These are phyloP conservation scores for Turnix velox DNA, from an alignment of 2,113 vertebrate genomes.

Conservation along the genomic window DNA sequence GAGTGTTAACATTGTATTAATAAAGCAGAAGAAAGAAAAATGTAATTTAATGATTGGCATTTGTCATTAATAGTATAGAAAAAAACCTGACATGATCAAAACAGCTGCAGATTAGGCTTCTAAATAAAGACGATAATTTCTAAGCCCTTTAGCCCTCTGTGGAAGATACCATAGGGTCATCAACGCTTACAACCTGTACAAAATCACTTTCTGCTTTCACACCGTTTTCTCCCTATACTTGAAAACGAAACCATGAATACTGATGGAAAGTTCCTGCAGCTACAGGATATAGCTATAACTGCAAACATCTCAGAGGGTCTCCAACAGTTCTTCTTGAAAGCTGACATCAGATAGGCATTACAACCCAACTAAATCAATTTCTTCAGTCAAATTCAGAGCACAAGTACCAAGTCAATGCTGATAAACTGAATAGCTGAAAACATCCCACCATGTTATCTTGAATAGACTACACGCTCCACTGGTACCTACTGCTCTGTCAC, in stretches of 20 bases:
- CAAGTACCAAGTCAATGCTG: background rate
- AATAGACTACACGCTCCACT: fast-evolving
- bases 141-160: background rate
- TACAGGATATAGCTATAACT: background rate
- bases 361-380: background rate
- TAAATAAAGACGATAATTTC: background rate
- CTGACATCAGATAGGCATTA: background rate
- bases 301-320: background rate
- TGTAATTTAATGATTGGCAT: background rate
- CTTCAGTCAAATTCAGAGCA: background rate
- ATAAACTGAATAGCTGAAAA: background rate
- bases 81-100: background rate
- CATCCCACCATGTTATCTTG: background rate
- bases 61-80: background rate
- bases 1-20: background rate
- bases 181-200: background rate
- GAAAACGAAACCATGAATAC: background rate
- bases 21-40: background rate
- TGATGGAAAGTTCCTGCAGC: background rate
- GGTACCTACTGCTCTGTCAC: background rate
- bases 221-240: background rate
- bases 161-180: background rate
- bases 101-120: background rate
- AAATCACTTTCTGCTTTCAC: background rate
- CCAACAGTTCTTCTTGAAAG: background rate